Conservation (phyloP, 2,113 vertebrate genomes). For the Lipophrys pholis region DNA sequence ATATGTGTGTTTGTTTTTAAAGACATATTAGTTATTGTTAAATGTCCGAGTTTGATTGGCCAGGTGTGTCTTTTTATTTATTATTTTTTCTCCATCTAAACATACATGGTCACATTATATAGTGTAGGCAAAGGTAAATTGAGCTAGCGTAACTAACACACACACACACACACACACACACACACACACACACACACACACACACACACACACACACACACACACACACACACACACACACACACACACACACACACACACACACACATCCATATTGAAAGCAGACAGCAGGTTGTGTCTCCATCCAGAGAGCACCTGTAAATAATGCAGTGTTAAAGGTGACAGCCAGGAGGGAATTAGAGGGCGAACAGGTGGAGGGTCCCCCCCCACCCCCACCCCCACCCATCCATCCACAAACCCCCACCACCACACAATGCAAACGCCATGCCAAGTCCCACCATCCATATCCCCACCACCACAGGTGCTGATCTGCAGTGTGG, state of each 20-base stretch:
- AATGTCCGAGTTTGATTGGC: no score
- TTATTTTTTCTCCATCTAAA: background rate
- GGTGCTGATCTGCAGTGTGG: constrained; percentile 61
- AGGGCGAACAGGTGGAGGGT: constrained; percentile 75
- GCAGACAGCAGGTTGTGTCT: constrained; percentile 73
- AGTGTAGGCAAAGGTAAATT: no score
- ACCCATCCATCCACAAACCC: constrained; percentile 17
- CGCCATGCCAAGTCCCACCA: constrained; percentile 53
- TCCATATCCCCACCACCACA: constrained; percentile 72
- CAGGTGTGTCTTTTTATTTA: no score
- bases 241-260: constrained; percentile 18
- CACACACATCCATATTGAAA: constrained; percentile 53
- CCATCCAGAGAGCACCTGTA: constrained; percentile 77
- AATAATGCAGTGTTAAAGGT: constrained; percentile 85
- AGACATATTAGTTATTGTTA: no score
- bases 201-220: constrained; percentile 16
- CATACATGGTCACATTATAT: background rate
- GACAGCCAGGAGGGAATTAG: constrained; percentile 68
- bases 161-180: background rate
- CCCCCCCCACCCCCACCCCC: constrained; percentile 27
- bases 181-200: no score
- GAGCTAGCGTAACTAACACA: background rate
- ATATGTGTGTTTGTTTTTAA: no score
- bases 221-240: background rate
- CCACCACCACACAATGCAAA: constrained; percentile 40